A percentile compares a stretch with the other conserved stretches of the same genome.
Evolutionary conservation across 2,797 vertebrate genomes (phyloP).

Genomic region (Merluccius polli): DNA sequence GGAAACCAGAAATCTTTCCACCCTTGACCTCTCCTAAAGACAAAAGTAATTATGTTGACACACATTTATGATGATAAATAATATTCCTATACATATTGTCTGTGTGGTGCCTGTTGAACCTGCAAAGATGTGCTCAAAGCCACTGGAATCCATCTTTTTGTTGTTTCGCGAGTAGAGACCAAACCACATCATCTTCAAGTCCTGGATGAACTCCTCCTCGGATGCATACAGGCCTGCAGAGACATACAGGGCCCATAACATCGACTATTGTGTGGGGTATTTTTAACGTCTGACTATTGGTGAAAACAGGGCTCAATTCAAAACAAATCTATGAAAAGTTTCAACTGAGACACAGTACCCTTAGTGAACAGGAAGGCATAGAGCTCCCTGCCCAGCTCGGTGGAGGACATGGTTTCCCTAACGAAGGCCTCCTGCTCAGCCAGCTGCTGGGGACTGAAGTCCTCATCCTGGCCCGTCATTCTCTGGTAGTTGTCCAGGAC

Average conservation of each 20-base stretch:
- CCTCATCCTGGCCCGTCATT: constrained; percentile 69
- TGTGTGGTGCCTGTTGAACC: constrained; percentile 62
- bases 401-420: constrained; percentile 69
- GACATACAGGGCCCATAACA: not conserved
- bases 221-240: constrained; percentile 77
- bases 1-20: constrained; percentile 84
- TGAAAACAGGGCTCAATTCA: not conserved
- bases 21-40: constrained; percentile 85
- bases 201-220: constrained; percentile 75
- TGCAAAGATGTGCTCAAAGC: constrained; percentile 93
- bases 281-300: too few relatives aligned
- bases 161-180: constrained; percentile 84
- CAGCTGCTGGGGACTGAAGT: constrained; percentile 58
- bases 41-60: constrained; percentile 9
- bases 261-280: not conserved
- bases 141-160: constrained; percentile 80
- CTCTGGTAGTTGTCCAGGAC: constrained; percentile 77
- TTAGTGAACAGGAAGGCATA: constrained; percentile 72
- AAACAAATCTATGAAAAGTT: not conserved
- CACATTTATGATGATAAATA: not conserved
- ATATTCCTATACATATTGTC: not conserved
- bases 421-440: constrained; percentile 75
- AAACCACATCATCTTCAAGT: constrained; percentile 96
- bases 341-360: constrained; percentile 51
- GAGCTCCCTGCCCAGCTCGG: constrained; percentile 69